phyloP scores from a whole-genome alignment of 2,797 vertebrate genomes.

The Chaenodraco wilsoni region DNA sequence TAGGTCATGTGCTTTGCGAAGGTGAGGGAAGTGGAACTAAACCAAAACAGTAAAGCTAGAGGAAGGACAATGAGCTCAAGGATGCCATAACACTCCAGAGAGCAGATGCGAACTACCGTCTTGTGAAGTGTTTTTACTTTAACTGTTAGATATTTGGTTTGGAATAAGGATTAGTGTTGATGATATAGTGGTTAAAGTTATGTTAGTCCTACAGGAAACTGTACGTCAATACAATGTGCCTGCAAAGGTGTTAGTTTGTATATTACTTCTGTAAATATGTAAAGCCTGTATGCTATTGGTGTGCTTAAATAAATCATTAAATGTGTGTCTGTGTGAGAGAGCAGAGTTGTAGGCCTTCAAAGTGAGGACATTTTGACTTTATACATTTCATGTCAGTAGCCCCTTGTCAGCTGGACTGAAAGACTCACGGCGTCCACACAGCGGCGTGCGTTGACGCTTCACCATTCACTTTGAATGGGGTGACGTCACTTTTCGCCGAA shows the following conservation, averaged over 20 bases:
- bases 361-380: background rate
- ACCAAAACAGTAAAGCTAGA: background rate
- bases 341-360: background rate
- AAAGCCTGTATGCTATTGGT: background rate
- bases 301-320: background rate
- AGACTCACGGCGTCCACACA: background rate
- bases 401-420: background rate
- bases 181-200: background rate
- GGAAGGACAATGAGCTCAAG: background rate
- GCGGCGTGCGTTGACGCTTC: too few species aligned
- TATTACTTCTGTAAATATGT: background rate
- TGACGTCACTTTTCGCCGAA: too few species aligned
- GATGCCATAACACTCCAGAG: too few species aligned
- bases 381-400: too few species aligned
- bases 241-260: background rate
- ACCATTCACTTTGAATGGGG: too few species aligned
- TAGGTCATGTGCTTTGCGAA: too few species aligned
- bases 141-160: too few species aligned
- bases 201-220: background rate
- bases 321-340: background rate
- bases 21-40: too few species aligned
- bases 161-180: too few species aligned
- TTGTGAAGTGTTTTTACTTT: too few species aligned
- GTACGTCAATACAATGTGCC: background rate
- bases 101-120: too few species aligned